Evolutionary conservation across 2,888 invertebrate genomes (phyloP).

Genomic region (Apamea anceps): DNA sequence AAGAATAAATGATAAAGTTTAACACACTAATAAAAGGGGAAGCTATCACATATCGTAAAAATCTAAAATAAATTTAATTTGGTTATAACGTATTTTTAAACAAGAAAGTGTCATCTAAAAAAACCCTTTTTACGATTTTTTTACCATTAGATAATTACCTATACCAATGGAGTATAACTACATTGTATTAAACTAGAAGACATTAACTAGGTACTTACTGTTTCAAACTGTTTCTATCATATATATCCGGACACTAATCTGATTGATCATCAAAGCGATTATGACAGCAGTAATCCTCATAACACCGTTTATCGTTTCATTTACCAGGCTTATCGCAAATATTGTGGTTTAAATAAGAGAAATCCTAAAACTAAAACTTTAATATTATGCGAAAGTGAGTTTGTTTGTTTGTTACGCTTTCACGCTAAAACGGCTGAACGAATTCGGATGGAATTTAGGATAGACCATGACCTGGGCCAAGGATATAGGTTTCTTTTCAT

Average conservation of each 20-base stretch:
- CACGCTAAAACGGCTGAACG: not conserved
- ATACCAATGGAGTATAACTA: not conserved
- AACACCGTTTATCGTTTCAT: not conserved
- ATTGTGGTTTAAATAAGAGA: not conserved
- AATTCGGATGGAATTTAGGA: not conserved
- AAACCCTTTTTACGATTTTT: too few relatives aligned
- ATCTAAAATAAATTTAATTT: too few relatives aligned
- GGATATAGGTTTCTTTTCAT: not conserved
- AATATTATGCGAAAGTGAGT: not conserved
- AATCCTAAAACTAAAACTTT: not conserved
- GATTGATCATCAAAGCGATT: conserved; percentile 7
- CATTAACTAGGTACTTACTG: not conserved
- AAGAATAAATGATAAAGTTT: too few relatives aligned
- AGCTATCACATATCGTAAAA: too few relatives aligned
- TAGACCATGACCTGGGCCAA: too few relatives aligned
- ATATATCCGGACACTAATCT: not conserved
- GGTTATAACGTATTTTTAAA: too few relatives aligned
- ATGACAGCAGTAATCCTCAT: not conserved
- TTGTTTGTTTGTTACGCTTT: not conserved
- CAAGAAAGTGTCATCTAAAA: too few relatives aligned
- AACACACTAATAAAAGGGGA: too few relatives aligned
- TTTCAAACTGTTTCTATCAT: not conserved
- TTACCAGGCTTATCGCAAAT: not conserved
- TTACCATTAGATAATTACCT: not conserved
- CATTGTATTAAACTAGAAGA: not conserved